phyloP scores from a whole-genome alignment of 2,113 vertebrate genomes.

The Sorex fumeus region DNA sequence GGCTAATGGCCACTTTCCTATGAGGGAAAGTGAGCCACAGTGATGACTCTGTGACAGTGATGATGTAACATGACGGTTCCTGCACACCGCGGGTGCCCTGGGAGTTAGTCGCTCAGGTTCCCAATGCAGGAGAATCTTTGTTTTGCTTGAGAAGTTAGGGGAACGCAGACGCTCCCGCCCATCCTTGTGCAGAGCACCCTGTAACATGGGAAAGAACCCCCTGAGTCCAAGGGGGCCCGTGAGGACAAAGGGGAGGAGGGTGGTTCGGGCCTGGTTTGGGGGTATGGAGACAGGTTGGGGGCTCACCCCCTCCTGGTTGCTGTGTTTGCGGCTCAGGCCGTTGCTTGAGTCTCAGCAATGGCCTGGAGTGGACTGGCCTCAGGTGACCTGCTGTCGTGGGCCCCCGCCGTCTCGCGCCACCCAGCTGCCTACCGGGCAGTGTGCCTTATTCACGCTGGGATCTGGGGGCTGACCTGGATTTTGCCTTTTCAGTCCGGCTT shows the following conservation, averaged over 20 bases:
- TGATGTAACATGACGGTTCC: neutral
- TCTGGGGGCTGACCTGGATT: neutral
- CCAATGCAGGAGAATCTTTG: neutral
- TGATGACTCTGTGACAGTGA: neutral
- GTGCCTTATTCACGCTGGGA: constrained; percentile 25
- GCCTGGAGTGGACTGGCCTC: no score
- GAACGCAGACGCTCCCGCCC: neutral
- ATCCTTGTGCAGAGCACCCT: neutral
- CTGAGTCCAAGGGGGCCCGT: neutral
- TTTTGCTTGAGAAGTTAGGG: constrained; percentile 26
- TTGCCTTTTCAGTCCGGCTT: neutral
- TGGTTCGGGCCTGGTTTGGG: neutral
- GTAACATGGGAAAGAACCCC: neutral
- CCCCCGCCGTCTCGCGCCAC: neutral
- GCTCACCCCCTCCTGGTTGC: neutral
- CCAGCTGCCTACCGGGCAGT: constrained; percentile 22
- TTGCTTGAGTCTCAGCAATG: neutral
- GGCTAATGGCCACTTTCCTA: constrained; percentile 9
- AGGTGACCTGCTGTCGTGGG: neutral
- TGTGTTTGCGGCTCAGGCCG: neutral
- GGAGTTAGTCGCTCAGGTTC: neutral
- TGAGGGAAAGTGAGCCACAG: neutral
- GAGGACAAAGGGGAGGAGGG: neutral
- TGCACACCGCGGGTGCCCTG: neutral
- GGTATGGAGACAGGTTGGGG: neutral